Evolutionary conservation across 2,113 vertebrate genomes (phyloP), one percentile per base, ranked within the genome.

Genomic region (Nothocercus julius): DNA sequence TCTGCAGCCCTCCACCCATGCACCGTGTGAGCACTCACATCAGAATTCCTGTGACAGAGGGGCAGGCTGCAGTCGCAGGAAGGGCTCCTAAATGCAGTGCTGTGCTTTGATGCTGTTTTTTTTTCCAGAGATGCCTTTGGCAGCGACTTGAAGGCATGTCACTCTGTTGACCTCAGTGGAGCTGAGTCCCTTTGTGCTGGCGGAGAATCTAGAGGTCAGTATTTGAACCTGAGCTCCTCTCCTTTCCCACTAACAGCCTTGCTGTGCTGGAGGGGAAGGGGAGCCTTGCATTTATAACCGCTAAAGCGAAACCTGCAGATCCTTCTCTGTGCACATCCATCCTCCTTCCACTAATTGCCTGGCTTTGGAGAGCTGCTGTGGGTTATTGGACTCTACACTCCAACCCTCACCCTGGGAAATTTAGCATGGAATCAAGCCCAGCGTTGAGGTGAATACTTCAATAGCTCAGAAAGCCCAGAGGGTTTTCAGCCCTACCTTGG

Each of bases 391-490:
- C 92, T 88, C 61, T 59, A 36, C 64, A 2, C 20, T 91, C 86
- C 84, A 85, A 81, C 77, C 84, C 64, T 62, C 93, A 76, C 91
- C 49, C 54, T 17, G 92, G 95, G 94, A 96, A 96, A 97, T 94
- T 47, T 27, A 14, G 58, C 64, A 72, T 49, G 58, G 80, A 92
- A 95, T 89, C 85, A 94, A 95, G 90, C 73, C 58, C 28, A 62
- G 54, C 58, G 53, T 82, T 90, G 56, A 90, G 78, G 69, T 91
- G 68, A 94, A 79, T n/a, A 14, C 77, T 86, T 89, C 73, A 36
- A 72, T 88, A 97, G 89, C 70, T 89, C 86, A 54, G 68, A 61
- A 91, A 91, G 69, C 80, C 92, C 87, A 28, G 5, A 1, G 61
- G 81, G 70, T 24, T 83, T 94, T 95, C 76, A 88, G 49, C 22